These are phyloP conservation scores for Thecocarcelia acutangulata DNA, from an alignment of 2,888 invertebrate genomes.

Conservation along the genomic window DNA sequence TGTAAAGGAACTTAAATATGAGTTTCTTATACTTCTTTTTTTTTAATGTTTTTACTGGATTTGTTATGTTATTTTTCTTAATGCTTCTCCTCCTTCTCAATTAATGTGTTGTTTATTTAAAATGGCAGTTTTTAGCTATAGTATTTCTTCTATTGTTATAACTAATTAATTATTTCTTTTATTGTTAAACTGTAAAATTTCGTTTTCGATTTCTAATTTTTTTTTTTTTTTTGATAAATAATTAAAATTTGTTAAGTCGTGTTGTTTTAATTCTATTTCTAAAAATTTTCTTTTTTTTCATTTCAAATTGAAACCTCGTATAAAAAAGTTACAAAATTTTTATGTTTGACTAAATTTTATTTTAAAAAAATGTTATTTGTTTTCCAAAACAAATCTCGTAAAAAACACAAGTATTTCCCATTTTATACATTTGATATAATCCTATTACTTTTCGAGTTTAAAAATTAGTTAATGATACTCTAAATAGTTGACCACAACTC, in stretches of 20 bases:
- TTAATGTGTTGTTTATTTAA: conserved; percentile 65
- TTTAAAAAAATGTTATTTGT: conserved; percentile 36
- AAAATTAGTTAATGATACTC: neutral
- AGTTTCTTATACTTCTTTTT: conserved; percentile 58
- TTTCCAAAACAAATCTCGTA: conserved; percentile 28
- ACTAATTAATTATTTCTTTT: conserved; percentile 48
- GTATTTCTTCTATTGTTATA: conserved; percentile 43
- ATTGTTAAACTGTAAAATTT: conserved; percentile 47
- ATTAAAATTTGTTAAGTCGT: conserved; percentile 57
- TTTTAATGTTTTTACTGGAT: conserved; percentile 53
- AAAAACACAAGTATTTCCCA: conserved; percentile 36
- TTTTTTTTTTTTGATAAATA: conserved; percentile 52
- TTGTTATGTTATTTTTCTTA: conserved; percentile 32
- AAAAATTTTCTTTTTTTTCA: conserved; percentile 36
- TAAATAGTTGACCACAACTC: conserved; percentile 52
- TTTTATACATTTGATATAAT: neutral
- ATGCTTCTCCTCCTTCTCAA: conserved; percentile 38
- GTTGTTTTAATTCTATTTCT: conserved; percentile 44
- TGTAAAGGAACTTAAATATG: conserved; percentile 70
- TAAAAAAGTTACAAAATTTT: conserved; percentile 66
- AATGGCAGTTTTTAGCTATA: conserved; percentile 70
- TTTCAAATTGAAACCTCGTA: conserved; percentile 69
- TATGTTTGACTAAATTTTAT: conserved; percentile 52
- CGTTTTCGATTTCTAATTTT: conserved; percentile 40
- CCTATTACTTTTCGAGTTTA: neutral